A percentile compares a stretch with the other conserved stretches of the same genome.
Conservation (phyloP, 23 tunicate species). For the Halocynthia roretzi region DNA sequence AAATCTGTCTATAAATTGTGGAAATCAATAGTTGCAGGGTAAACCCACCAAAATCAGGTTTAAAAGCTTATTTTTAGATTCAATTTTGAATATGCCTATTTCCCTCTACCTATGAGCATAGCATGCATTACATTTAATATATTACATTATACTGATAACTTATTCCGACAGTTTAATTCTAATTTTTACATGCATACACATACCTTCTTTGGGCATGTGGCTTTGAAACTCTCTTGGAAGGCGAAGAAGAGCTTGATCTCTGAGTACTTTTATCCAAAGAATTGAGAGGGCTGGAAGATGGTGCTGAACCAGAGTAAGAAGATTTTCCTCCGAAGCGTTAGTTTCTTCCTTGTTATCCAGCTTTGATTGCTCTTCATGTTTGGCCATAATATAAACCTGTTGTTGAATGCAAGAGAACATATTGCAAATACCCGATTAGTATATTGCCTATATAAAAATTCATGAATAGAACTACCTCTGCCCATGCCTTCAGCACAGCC, state of each 20-base stretch:
- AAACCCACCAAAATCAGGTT: too few relatives aligned
- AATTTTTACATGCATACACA: background rate
- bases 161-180: too few relatives aligned
- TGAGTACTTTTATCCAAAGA: slow-evolving; percentile 53
- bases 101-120: too few relatives aligned
- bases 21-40: too few relatives aligned
- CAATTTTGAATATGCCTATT: too few relatives aligned
- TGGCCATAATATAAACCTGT: slow-evolving; percentile 62
- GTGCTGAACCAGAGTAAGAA: slow-evolving; percentile 65
- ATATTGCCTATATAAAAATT: background rate
- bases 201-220: slow-evolving; percentile 69
- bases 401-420: background rate
- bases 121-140: too few relatives aligned
- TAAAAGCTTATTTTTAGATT: too few relatives aligned
- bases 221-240: slow-evolving; percentile 50
- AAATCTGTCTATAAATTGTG: too few relatives aligned
- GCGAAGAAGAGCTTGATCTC: slow-evolving; percentile 72
- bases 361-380: background rate
- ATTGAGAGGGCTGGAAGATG: slow-evolving; percentile 51
- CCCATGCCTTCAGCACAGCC: slow-evolving; percentile 88
- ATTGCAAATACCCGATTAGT: background rate
- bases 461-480: slow-evolving; percentile 41
- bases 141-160: too few relatives aligned
- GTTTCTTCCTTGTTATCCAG: background rate
- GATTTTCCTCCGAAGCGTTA: slow-evolving; percentile 13